Evolutionary conservation across 2,797 vertebrate genomes (phyloP).

Genomic region (Tragelaphus eurycerus): DNA sequence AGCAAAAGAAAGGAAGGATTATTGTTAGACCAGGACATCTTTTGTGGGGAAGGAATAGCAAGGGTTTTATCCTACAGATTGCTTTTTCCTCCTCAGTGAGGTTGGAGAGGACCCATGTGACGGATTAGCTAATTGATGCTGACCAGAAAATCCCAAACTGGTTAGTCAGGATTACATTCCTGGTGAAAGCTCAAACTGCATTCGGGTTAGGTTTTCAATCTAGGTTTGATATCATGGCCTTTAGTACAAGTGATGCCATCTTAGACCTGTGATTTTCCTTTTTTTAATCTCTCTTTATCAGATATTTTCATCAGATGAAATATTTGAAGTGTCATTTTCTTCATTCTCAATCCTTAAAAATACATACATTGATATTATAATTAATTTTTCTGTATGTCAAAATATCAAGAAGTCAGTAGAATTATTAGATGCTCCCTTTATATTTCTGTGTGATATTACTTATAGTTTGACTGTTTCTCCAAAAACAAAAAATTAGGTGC

Average conservation of each 20-base stretch:
- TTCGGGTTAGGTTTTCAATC: not conserved
- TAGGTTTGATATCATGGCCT: not conserved
- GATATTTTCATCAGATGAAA: not conserved
- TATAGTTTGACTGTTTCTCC: not conserved
- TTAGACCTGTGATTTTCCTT: not conserved
- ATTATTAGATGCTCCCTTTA: not conserved
- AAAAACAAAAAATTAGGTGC: not conserved
- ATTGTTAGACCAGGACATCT: not conserved
- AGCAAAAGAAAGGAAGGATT: not conserved
- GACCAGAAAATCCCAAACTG: not conserved
- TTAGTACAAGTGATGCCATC: not conserved
- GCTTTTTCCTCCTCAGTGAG: not conserved
- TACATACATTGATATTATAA: not conserved
- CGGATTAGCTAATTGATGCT: not conserved
- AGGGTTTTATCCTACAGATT: not conserved
- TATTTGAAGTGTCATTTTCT: not conserved
- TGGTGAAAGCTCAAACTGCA: not conserved
- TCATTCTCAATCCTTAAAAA: not conserved
- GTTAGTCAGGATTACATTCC: not conserved
- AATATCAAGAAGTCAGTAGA: not conserved
- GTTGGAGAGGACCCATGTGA: not conserved
- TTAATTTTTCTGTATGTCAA: not conserved
- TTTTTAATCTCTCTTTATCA: not conserved
- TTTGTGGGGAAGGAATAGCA: not conserved
- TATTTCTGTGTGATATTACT: not conserved